phyloP scores from a whole-genome alignment of 1,140 invertebrate species.

The Archivesica marissinica region DNA sequence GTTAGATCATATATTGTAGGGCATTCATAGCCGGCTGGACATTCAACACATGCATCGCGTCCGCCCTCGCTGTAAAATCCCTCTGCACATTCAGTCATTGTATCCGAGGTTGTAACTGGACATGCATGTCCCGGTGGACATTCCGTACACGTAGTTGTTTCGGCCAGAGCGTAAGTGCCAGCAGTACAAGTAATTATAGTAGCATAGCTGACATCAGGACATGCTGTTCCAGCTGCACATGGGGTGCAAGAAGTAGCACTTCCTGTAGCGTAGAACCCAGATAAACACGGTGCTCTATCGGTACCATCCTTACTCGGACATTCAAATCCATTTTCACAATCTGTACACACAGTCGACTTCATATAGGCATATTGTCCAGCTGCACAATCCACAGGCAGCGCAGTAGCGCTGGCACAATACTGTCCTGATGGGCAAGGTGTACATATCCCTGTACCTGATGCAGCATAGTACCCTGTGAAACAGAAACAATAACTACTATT shows the following conservation, averaged over 20 bases:
- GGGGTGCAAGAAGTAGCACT: constrained; percentile 70
- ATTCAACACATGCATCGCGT: constrained; percentile 71
- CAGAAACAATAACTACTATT: constrained; percentile 1
- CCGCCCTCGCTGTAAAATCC: constrained; percentile 77
- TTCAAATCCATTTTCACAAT: constrained; percentile 74
- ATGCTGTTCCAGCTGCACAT: constrained; percentile 78
- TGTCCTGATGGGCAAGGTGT: constrained; percentile 74
- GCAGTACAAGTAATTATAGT: constrained; percentile 68
- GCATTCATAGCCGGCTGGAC: constrained; percentile 80
- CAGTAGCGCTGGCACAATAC: constrained; percentile 65
- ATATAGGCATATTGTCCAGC: constrained; percentile 70
- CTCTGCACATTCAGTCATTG: constrained; percentile 70
- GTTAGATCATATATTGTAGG: constrained; percentile 73
- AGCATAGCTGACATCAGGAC: constrained; percentile 73
- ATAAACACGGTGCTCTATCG: constrained; percentile 70
- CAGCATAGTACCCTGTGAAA: constrained; percentile 78
- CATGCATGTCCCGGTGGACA: constrained; percentile 81
- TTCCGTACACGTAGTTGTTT: constrained; percentile 71
- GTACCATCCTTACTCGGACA: constrained; percentile 75
- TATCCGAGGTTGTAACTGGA: constrained; percentile 65
- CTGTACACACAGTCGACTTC: constrained; percentile 66
- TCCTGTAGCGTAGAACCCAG: constrained; percentile 71
- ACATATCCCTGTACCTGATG: constrained; percentile 71
- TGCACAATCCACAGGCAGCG: constrained; percentile 54
- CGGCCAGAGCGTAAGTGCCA: constrained; percentile 74